Percentiles rank a stretch among this genome's conserved stretches.
phyloP scores from a whole-genome alignment of 1,140 invertebrate species.

The Sweltsa coloradensis region DNA sequence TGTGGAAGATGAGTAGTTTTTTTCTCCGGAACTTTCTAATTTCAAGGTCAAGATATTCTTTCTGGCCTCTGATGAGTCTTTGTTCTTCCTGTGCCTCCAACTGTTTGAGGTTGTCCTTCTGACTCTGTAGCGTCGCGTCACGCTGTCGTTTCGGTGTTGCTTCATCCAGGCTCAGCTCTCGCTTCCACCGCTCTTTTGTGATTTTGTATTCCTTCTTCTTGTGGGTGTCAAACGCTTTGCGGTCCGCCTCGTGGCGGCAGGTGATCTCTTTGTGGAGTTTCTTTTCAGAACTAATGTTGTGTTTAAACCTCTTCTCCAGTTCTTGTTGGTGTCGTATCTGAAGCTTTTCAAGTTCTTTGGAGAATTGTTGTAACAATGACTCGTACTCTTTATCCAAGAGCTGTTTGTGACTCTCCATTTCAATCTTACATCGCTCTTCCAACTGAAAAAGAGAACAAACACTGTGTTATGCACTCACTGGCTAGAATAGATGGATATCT shows the following conservation, averaged over 20 bases:
- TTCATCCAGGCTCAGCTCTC: constrained; percentile 81
- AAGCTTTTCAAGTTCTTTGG: constrained; percentile 83
- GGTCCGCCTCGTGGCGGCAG: constrained; percentile 76
- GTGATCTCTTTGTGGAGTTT: constrained; percentile 89
- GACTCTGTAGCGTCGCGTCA: constrained; percentile 79
- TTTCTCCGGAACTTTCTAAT: constrained; percentile 84
- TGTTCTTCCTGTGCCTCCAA: constrained; percentile 85
- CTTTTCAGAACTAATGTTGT: constrained; percentile 79
- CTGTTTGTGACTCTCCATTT: constrained; percentile 93
- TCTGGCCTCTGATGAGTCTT: constrained; percentile 71
- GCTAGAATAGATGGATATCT: no score
- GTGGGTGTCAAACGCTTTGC: constrained; percentile 76
- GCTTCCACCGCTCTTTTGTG: constrained; percentile 94
- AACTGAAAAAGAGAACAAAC: constrained; percentile 32
- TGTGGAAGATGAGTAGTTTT: constrained; percentile 76
- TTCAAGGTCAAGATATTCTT: constrained; percentile 84
- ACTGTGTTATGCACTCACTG: constrained; percentile 1
- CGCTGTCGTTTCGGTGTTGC: constrained; percentile 83
- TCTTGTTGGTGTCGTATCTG: constrained; percentile 82
- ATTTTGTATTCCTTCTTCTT: constrained; percentile 97
- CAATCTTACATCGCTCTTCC: constrained; percentile 89
- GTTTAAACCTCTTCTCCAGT: constrained; percentile 76
- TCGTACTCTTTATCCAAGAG: constrained; percentile 96
- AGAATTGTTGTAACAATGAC: constrained; percentile 76
- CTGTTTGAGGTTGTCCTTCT: constrained; percentile 86